Base-by-base conservation (phyloP, 2,888 invertebrate genomes). In the Augiades crinisus region DNA sequence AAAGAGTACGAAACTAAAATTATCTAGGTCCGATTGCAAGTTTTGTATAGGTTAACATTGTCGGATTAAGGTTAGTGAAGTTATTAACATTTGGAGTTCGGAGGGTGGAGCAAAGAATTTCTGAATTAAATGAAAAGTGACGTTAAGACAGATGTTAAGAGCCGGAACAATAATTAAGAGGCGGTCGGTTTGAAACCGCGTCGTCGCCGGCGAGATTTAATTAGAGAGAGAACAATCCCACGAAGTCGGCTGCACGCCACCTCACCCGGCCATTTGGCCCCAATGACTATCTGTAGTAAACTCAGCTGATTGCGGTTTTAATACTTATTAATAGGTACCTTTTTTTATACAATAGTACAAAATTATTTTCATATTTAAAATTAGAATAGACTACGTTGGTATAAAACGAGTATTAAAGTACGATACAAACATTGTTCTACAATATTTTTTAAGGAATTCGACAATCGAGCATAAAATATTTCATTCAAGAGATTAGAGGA, bases 111-210 rank as follows among this genome's bases (percentile, higher is more conserved):
- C 30, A 68, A 78, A 79, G 81, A 79, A 81, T 83, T 77, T 75
- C 64, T 63, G 75, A 78, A 83, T 83, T 81, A 82, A 83, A 81
- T 74, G 74, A 67, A 79, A 85, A 81, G 81, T 83, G 86, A 83
- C 81, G 77, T 81, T 81, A 85, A 87, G 85, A 84, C 85, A 84
- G 83, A 86, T 86, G 87, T 87, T 87, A 86, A 86, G 81, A 78
- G 79, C 78, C 77, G 78, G 80, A 79, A 83, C 84, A 85, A 87
- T 87, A 88, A 87, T 87, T 86, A 88, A 87, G 87, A 88, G 84
- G 83, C 80, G 78, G 86, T 80, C 86, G 82, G 81, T 81, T 78
- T 78, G 78, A 76, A 81, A 84, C 85, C 84, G 80, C 83, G 78
- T 71, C 78, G 79, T 80, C 75, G 78, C 68, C 75, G 77, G 75